These are phyloP conservation scores for Gastrophryne carolinensis DNA, from an alignment of 2,797 vertebrate genomes.

Conservation along the genomic window DNA sequence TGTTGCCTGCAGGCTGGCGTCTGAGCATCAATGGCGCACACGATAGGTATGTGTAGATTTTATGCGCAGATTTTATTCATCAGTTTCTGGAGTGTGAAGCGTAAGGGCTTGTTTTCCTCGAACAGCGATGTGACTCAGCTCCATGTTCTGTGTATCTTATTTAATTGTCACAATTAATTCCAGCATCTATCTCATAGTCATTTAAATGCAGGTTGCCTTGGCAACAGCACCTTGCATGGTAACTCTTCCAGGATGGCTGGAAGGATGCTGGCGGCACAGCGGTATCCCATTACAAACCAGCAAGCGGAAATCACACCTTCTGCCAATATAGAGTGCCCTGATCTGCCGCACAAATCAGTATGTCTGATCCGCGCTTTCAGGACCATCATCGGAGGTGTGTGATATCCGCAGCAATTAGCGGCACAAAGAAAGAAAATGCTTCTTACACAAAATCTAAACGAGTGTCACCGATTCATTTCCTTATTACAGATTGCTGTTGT, in stretches of 20 bases:
- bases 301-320: background rate
- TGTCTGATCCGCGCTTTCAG: too few relatives aligned
- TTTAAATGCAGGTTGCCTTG: constrained; percentile 38
- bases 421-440: too few relatives aligned
- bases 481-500: too few relatives aligned
- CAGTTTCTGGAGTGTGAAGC: too few relatives aligned
- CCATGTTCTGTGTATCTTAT: background rate
- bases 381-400: background rate
- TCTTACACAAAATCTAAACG: too few relatives aligned
- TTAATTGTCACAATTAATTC: constrained; percentile 37
- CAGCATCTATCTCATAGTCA: constrained; percentile 7
- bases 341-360: background rate
- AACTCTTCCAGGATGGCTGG: background rate
- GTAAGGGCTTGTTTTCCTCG: too few relatives aligned
- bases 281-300: constrained; percentile 7
- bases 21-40: too few relatives aligned
- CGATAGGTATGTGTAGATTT: too few relatives aligned
- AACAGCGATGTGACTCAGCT: constrained; percentile 39
- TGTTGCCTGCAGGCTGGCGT: too few relatives aligned
- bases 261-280: background rate
- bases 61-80: too few relatives aligned
- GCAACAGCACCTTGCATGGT: constrained; percentile 23
- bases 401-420: too few relatives aligned
- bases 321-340: background rate
- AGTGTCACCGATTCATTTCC: too few relatives aligned